phyloP scores from a whole-genome alignment of 2,113 vertebrate genomes.

The Calidris pugnax region DNA sequence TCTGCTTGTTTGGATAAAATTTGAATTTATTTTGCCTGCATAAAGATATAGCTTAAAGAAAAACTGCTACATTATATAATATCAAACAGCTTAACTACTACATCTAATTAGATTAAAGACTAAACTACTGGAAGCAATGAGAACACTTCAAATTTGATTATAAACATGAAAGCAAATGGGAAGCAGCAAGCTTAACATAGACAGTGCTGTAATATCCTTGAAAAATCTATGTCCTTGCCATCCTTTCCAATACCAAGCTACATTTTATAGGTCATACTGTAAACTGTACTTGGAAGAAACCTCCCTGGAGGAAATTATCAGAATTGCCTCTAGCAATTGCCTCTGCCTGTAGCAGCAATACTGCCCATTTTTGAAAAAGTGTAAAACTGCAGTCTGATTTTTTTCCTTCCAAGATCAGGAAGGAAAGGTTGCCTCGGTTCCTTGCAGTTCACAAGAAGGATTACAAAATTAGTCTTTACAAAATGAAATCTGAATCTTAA shows the following conservation, averaged over 20 bases:
- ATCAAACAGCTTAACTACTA: conserved; percentile 31
- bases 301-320: not conserved
- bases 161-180: not conserved
- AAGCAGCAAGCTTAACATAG: not conserved
- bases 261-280: not conserved
- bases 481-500: not conserved
- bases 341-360: not conserved
- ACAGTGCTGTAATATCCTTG: not conserved
- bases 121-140: conserved; percentile 17
- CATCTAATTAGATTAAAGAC: conserved; percentile 29
- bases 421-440: not conserved
- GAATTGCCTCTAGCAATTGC: not conserved
- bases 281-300: not conserved
- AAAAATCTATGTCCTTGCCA: not conserved
- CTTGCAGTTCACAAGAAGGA: not conserved
- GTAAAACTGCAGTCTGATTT: not conserved
- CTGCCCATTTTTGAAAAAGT: not conserved
- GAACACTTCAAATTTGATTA: conserved; percentile 4
- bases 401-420: not conserved
- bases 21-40: not conserved
- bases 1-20: conserved; percentile 44
- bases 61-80: conserved; percentile 6
- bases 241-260: not conserved
- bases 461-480: not conserved
- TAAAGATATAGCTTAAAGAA: conserved; percentile 17